Percentiles rank a stretch among this genome's conserved stretches.
Conservation (phyloP, 2,888 invertebrate genomes). For the Epinotia bilunana region DNA sequence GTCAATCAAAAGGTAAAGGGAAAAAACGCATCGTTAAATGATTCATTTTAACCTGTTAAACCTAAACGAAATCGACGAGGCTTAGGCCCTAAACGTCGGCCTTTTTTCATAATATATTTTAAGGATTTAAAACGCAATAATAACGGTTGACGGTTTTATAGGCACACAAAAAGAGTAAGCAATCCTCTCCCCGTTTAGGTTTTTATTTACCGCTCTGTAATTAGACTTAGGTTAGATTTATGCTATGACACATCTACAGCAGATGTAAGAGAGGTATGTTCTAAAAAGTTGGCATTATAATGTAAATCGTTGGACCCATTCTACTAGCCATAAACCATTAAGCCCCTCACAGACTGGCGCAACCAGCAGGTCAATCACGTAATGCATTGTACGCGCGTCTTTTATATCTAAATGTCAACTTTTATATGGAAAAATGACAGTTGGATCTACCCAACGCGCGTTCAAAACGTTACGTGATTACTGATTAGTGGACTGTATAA, state of each 20-base stretch:
- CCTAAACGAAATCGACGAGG: slow-evolving; percentile 23
- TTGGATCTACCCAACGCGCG: too few species aligned
- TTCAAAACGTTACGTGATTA: too few species aligned
- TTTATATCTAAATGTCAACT: too few species aligned
- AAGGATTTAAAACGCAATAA: slow-evolving; percentile 39
- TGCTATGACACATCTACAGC: neutral
- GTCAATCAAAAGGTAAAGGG: neutral
- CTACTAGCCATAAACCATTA: too few species aligned
- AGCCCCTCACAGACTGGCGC: too few species aligned
- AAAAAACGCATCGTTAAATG: neutral
- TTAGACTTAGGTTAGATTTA: slow-evolving; percentile 8
- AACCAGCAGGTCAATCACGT: too few species aligned
- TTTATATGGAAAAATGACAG: too few species aligned
- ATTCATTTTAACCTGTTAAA: neutral
- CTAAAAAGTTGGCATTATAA: too few species aligned
- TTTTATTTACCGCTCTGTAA: slow-evolving; percentile 30
- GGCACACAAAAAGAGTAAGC: slow-evolving; percentile 28
- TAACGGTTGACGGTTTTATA: slow-evolving; percentile 40
- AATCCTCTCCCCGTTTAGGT: slow-evolving; percentile 25
- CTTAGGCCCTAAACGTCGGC: slow-evolving; percentile 15
- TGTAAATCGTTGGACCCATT: too few species aligned
- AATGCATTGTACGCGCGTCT: too few species aligned
- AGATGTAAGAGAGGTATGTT: neutral
- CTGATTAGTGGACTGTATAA: too few species aligned
- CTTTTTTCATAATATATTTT: slow-evolving; percentile 42